Evolutionary conservation across 2,797 vertebrate species (phyloP).

Genomic region (Anomalospiza imberbis): DNA sequence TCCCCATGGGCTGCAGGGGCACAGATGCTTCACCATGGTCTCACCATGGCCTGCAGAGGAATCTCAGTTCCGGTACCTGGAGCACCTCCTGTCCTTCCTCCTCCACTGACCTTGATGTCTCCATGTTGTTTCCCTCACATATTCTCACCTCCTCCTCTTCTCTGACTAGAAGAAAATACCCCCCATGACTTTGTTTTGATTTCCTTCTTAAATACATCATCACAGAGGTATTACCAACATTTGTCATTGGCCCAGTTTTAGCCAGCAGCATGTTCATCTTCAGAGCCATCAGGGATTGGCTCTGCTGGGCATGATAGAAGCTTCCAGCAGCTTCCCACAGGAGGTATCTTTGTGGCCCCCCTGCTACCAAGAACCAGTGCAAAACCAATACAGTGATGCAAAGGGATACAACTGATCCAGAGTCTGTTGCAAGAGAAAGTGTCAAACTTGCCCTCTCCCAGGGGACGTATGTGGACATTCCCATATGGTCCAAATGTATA

Average conservation of each 20-base stretch:
- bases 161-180: neutral
- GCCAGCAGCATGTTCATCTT: neutral
- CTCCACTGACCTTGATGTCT: neutral
- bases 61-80: accelerated
- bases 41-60: neutral
- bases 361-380: neutral
- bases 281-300: neutral
- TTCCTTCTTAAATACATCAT: no score
- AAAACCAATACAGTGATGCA: neutral
- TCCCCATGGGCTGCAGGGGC: accelerated
- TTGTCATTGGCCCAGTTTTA: neutral
- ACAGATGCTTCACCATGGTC: neutral
- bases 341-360: accelerated
- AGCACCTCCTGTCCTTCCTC: neutral
- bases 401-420: neutral
- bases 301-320: neutral
- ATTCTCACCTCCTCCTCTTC: neutral
- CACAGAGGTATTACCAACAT: accelerated
- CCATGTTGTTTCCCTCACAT: neutral
- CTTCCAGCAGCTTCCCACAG: neutral
- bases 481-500: neutral
- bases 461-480: neutral
- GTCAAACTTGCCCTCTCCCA: neutral
- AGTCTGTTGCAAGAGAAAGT: no score
- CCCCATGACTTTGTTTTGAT: accelerated